Percentiles rank a stretch among this genome's conserved stretches.
Conservation (phyloP, 2,888 invertebrate genomes). For the Sisyra terminalis region DNA sequence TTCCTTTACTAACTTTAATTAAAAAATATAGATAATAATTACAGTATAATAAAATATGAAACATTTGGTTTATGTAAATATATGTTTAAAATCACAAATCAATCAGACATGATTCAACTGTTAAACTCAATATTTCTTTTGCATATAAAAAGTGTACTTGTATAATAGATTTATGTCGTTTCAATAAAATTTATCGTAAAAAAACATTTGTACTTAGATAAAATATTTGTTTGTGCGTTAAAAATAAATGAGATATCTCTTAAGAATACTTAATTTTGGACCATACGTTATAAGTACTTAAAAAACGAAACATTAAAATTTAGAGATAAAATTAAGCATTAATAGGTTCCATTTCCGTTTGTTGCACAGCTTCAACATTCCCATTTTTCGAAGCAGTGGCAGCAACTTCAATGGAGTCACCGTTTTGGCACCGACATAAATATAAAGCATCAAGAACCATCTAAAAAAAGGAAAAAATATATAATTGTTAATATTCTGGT, state of each 20-base stretch:
- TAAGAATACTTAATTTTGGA: background rate
- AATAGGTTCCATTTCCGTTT: constrained; percentile 29
- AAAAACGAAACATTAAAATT: constrained; percentile 5
- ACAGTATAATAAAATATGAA: background rate
- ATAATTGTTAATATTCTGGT: constrained; percentile 1
- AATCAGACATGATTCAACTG: too few species aligned
- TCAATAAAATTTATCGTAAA: too few species aligned
- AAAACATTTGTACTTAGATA: too few species aligned
- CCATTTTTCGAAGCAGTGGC: constrained; percentile 21
- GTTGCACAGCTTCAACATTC: constrained; percentile 18
- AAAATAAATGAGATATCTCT: background rate
- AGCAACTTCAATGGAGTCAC: constrained; percentile 61
- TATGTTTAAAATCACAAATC: too few species aligned
- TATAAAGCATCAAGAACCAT: constrained; percentile 90
- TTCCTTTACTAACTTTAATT: background rate
- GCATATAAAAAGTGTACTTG: too few species aligned
- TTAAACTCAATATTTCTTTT: too few species aligned
- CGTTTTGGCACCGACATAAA: constrained; percentile 86
- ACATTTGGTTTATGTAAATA: too few species aligned
- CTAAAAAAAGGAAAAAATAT: constrained; percentile 31
- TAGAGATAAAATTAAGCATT: constrained; percentile 16
- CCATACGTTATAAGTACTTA: background rate
- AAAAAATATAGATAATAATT: background rate
- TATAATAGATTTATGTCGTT: too few species aligned
- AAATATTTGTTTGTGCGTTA: background rate